Conservation (phyloP, 2,888 invertebrate species). For the Spatulosminthurus flaviceps region DNA sequence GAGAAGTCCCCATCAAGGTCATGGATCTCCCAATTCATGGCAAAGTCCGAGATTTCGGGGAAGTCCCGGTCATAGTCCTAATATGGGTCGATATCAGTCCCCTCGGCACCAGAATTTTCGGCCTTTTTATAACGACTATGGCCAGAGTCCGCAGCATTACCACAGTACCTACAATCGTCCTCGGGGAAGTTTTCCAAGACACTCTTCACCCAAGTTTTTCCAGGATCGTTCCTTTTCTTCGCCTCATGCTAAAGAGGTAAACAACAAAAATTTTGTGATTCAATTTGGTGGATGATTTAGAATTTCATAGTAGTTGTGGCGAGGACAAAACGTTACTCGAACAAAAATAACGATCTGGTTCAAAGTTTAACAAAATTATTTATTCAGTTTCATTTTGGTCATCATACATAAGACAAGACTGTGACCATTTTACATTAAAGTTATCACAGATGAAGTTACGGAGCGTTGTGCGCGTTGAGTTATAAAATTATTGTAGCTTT, state of each 20-base stretch:
- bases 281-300: too few species aligned
- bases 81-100: not conserved
- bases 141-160: not conserved
- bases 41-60: not conserved
- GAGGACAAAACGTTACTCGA: too few species aligned
- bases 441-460: slow-evolving; percentile 4
- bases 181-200: not conserved
- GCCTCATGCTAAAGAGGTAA: not conserved
- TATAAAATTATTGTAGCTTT: not conserved
- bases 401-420: not conserved
- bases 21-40: not conserved
- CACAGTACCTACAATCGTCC: not conserved
- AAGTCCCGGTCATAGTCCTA: not conserved
- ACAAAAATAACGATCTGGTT: too few species aligned
- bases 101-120: not conserved
- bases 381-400: not conserved
- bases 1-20: not conserved
- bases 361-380: not conserved
- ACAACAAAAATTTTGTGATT: too few species aligned
- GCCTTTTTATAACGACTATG: not conserved
- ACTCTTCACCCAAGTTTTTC: not conserved
- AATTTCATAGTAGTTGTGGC: too few species aligned
- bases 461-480: not conserved
- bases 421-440: not conserved
- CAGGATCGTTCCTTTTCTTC: not conserved